phyloP scores from a whole-genome alignment of 2,113 vertebrate species.

The Peucedramus taeniatus region DNA sequence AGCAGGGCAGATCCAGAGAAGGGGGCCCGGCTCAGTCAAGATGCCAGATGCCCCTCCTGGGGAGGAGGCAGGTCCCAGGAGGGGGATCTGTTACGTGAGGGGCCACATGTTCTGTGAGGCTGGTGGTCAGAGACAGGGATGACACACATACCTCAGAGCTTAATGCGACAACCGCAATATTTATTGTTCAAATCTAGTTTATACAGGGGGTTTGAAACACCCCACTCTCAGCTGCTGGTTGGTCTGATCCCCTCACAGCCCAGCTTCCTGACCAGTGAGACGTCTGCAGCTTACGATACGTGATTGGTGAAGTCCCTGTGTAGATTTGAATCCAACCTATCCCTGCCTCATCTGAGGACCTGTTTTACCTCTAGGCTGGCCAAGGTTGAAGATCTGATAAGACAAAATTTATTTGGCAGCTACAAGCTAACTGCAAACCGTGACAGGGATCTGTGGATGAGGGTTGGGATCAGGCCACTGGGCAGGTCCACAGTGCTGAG shows the following conservation, averaged over 20 bases:
- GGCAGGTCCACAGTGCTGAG: neutral
- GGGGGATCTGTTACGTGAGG: neutral
- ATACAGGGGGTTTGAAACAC: too few species aligned
- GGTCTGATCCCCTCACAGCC: neutral
- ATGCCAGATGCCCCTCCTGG: neutral
- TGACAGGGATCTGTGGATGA: neutral
- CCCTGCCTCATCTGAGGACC: neutral
- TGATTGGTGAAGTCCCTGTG: neutral
- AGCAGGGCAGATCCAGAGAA: neutral
- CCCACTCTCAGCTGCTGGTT: neutral
- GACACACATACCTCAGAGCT: neutral
- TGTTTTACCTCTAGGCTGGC: neutral
- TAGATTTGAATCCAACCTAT: too few species aligned
- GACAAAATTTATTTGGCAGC: neutral
- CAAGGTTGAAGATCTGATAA: neutral
- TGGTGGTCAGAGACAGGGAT: neutral
- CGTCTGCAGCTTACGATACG: neutral
- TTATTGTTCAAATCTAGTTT: neutral
- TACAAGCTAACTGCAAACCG: neutral
- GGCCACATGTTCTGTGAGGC: neutral
- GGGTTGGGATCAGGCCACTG: neutral
- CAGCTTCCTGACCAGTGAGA: neutral
- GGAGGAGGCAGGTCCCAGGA: neutral
- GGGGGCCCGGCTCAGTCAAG: neutral
- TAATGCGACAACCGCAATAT: accelerated